A percentile compares a stretch with the other conserved stretches of the same genome.
These are phyloP conservation scores for Andrena haemorrhoa DNA, from an alignment of 2,888 invertebrate species.

Conservation along the genomic window DNA sequence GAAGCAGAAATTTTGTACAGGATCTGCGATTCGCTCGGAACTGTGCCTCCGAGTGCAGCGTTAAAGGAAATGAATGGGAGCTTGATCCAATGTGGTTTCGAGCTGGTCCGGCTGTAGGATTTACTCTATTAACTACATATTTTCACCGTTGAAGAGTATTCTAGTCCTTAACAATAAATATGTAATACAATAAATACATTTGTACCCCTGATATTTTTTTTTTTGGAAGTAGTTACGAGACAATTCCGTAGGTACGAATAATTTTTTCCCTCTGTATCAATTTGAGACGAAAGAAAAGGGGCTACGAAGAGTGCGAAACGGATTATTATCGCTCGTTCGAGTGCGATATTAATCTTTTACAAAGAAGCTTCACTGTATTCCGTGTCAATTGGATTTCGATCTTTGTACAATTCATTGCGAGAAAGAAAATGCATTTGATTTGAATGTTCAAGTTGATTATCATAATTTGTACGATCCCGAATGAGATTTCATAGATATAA, in stretches of 20 bases:
- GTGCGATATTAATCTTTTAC: constrained; percentile 29
- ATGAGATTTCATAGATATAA: constrained; percentile 47
- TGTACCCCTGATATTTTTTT: constrained; percentile 50
- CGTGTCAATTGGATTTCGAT: constrained; percentile 57
- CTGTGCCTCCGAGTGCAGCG: not conserved
- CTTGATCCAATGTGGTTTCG: constrained; percentile 22
- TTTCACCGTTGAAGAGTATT: constrained; percentile 31
- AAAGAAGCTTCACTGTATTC: constrained; percentile 45
- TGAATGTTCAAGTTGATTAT: constrained; percentile 51
- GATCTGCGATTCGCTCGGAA: not conserved
- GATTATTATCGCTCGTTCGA: constrained; percentile 41
- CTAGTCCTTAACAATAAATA: constrained; percentile 44
- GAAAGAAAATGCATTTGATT: constrained; percentile 57
- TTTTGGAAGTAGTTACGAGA: constrained; percentile 37
- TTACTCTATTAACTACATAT: constrained; percentile 36
- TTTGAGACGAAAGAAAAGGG: constrained; percentile 47
- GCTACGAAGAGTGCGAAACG: constrained; percentile 47
- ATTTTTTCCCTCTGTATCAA: not conserved
- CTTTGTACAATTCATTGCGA: constrained; percentile 71
- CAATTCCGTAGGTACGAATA: constrained; percentile 18
- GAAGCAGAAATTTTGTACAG: not conserved
- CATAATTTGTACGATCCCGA: constrained; percentile 49
- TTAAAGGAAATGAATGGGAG: not conserved
- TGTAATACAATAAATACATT: constrained; percentile 57
- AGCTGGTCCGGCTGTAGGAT: constrained; percentile 3